Conservation (phyloP, 2,113 vertebrate genomes). For the Odontophorus gujanensis region DNA sequence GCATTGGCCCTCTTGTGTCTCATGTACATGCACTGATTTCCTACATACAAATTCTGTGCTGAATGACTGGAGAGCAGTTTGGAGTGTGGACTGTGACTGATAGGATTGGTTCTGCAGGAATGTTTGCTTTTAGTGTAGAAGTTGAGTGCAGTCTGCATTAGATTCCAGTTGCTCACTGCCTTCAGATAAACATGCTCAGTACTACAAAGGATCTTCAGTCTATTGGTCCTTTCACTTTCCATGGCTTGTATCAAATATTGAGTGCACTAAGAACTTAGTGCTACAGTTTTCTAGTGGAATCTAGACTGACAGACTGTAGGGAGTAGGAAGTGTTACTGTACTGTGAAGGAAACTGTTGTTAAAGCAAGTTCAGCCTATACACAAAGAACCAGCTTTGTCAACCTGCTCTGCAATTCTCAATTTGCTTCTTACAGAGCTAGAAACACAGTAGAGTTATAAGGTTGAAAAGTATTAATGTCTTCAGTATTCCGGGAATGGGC, state of each 20-base stretch:
- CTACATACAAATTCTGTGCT: background rate
- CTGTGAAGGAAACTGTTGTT: background rate
- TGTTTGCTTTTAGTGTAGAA: background rate
- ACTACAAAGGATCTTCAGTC: fast-evolving
- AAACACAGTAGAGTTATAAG: background rate
- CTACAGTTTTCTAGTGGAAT: background rate
- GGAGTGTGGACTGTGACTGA: background rate
- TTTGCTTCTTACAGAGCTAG: background rate
- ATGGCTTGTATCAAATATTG: background rate
- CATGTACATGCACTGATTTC: background rate
- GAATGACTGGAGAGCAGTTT: background rate
- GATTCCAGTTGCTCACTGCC: background rate
- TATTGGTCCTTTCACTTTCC: background rate
- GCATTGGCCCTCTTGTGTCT: background rate
- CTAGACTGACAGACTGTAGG: background rate
- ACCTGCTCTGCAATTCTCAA: background rate
- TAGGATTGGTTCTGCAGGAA: background rate
- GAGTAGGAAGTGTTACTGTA: background rate
- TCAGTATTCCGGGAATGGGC: background rate
- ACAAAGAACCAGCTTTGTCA: background rate
- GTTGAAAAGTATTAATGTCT: background rate
- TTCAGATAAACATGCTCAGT: background rate
- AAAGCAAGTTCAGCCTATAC: background rate
- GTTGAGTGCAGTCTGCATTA: background rate
- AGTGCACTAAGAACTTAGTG: background rate